Conservation (phyloP, 2,113 vertebrate species). For the Circaetus gallicus region DNA sequence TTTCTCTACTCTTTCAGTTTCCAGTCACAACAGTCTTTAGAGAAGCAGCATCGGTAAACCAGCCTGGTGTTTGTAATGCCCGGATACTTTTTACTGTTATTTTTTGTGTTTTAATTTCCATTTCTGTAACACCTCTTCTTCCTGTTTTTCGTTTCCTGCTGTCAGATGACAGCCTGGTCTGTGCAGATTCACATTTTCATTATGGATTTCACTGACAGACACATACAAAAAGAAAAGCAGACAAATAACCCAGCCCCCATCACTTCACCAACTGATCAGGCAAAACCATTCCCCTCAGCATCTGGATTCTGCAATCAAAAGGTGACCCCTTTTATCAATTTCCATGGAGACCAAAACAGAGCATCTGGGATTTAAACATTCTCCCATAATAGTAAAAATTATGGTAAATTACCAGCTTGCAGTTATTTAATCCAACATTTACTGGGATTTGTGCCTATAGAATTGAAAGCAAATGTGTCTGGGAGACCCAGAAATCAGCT, state of each 20-base stretch:
- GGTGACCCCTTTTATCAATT: not conserved
- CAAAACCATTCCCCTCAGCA: not conserved
- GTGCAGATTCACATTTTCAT: not conserved
- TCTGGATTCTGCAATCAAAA: not conserved
- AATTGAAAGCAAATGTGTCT: not conserved
- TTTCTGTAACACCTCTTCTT: not conserved
- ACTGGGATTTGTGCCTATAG: not conserved
- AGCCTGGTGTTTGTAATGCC: not conserved
- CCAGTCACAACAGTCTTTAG: not conserved
- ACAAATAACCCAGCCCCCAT: not conserved
- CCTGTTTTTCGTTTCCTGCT: not conserved
- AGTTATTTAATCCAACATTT: not conserved
- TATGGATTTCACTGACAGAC: not conserved
- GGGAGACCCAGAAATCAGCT: not conserved
- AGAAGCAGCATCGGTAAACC: not conserved
- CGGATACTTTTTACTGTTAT: not conserved
- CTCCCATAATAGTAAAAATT: not conserved
- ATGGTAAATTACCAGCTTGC: not conserved
- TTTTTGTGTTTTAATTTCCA: slow-evolving; percentile 27
- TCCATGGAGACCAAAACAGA: slow-evolving; percentile 1
- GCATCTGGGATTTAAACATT: not conserved
- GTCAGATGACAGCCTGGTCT: not conserved
- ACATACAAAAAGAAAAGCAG: not conserved
- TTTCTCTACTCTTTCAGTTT: not conserved
- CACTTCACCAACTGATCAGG: not conserved